phyloP scores from a whole-genome alignment of 2,888 invertebrate genomes.

The Yponomeuta cagnagella region DNA sequence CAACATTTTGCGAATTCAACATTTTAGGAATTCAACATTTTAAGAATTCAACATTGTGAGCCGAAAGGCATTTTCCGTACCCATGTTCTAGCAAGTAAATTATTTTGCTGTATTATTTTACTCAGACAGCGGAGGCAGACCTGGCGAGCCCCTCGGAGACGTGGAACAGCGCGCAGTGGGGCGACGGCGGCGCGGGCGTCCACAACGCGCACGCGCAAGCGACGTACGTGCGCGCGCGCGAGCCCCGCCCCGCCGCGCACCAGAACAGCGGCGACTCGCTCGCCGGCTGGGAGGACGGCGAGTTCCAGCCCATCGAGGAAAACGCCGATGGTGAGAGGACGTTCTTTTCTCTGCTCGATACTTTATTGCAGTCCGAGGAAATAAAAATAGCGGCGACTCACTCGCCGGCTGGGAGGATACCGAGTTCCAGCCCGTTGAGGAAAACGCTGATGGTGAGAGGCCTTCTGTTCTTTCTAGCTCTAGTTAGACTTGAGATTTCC shows the following conservation, averaged over 20 bases:
- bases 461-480: too few species aligned
- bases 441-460: slow-evolving; percentile 69
- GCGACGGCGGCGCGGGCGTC: slow-evolving; percentile 30
- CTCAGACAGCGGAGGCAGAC: slow-evolving; percentile 66
- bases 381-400: slow-evolving; percentile 66
- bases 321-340: slow-evolving; percentile 63
- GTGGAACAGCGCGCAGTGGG: slow-evolving; percentile 74
- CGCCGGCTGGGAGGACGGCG: slow-evolving; percentile 85
- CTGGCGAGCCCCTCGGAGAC: slow-evolving; percentile 77
- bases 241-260: slow-evolving; percentile 42
- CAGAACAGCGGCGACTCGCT: slow-evolving; percentile 73
- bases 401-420: slow-evolving; percentile 74
- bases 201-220: slow-evolving; percentile 27
- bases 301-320: slow-evolving; percentile 88
- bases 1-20: too few species aligned
- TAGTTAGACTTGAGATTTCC: too few species aligned
- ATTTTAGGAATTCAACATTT: too few species aligned
- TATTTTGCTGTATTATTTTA: too few species aligned
- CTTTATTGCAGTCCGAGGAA: too few species aligned
- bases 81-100: too few species aligned
- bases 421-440: slow-evolving; percentile 86
- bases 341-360: too few species aligned
- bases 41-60: too few species aligned
- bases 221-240: slow-evolving; percentile 24
- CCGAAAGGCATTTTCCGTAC: too few species aligned